Percentiles rank a stretch among this genome's conserved stretches.
Conservation (phyloP, 2,888 invertebrate species). For the Ormyrus rosae region DNA sequence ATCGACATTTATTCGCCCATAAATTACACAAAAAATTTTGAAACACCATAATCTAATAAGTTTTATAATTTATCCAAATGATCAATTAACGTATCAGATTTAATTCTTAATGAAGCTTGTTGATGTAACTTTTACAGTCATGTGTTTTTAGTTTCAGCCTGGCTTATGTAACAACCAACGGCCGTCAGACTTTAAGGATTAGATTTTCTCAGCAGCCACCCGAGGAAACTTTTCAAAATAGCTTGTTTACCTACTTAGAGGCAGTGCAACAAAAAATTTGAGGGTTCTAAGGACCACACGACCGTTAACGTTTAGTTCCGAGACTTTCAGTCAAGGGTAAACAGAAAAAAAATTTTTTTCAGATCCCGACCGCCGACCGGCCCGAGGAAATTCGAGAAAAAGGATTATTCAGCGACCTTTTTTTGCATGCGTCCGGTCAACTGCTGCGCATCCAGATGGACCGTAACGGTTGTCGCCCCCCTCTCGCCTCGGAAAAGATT, state of each 20-base stretch:
- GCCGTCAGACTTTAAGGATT: neutral
- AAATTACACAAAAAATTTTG: too few relatives aligned
- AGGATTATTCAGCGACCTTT: conserved; percentile 47
- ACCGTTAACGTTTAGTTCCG: conserved; percentile 53
- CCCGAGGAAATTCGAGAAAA: conserved; percentile 48
- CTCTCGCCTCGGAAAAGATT: conserved; percentile 33
- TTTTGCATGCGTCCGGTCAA: conserved; percentile 43
- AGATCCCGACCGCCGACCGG: neutral
- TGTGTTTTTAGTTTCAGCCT: neutral
- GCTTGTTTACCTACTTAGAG: conserved; percentile 37
- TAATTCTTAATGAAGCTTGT: neutral
- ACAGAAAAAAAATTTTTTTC: conserved; percentile 48
- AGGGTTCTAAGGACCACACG: conserved; percentile 46
- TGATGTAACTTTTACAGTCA: conserved; percentile 8
- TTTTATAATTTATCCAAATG: too few relatives aligned
- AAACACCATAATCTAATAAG: too few relatives aligned
- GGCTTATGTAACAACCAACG: too few relatives aligned
- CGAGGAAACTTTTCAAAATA: conserved; percentile 41
- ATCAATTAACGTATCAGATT: neutral
- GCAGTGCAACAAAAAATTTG: conserved; percentile 30
- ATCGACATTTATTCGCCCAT: too few relatives aligned
- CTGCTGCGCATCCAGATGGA: conserved; percentile 24
- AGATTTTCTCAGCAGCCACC: neutral
- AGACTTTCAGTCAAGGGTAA: conserved; percentile 53
- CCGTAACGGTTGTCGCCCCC: conserved; percentile 21